Base-by-base conservation (phyloP, 2,797 vertebrate genomes). In the Tapera naevia region DNA sequence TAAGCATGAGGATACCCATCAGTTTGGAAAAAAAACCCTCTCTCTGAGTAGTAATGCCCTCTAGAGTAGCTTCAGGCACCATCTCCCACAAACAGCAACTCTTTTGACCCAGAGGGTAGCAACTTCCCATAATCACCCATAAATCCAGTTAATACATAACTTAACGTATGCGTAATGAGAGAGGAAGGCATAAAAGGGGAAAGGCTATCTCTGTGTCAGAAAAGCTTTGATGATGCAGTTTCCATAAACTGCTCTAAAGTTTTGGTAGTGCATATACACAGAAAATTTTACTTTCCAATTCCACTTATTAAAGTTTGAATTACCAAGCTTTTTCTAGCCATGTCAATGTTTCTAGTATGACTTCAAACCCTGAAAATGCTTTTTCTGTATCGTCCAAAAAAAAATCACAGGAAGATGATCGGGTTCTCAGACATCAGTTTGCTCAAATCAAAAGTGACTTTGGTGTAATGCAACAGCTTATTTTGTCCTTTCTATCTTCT, bases 81-180 rank as follows among this genome's bases (percentile, higher is more conserved):
- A 67, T 88, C 43, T 86, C 45, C 37, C 61, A 80, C 30, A 89
- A 53, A 53, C 45, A 87, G 15, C 13, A 43, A 45, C 50, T 94
- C 58, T 91, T 89, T 76, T 80, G 86, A 66, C 50, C 32, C 64
- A 67, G 57, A 84, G 60, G 41, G 85, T 5, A 88, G 61, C 43
- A 91, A 48, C 13, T 75, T 89, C 83, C 90, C 39, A 53, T 74
- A 89, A 66, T 57, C 33, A 60, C 41, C 53, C 7, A 3, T 37
- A 89, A 57, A 66, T 71, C 43, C 86, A 51, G 79, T 86, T 95
- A 89, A 89, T 87, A 82, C 80, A 46, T 87, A 95, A 91, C 57
- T 22, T 71, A 88, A 64, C 65, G 45, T 78, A 46, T 82, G 74
- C 50, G 56, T 69, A 94, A 91, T 58, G 66, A 92, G 35, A 82